Base-by-base conservation (phyloP, 2,113 vertebrate genomes). In the Rana temporaria region DNA sequence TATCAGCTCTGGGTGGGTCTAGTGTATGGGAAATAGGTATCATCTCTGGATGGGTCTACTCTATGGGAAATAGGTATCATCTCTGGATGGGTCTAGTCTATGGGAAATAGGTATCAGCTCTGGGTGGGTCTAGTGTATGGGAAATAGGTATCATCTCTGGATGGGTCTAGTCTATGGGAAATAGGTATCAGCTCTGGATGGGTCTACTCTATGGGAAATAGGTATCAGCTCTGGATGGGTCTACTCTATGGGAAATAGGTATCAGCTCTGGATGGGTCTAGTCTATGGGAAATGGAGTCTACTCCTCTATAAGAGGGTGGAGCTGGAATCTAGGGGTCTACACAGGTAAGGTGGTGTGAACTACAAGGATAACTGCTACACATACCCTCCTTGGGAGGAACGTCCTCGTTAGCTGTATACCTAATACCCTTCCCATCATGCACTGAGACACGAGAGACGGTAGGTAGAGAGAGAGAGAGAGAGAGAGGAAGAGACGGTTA, bases 361-460 rank as follows among this genome's bases (percentile, higher is more conserved):
- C n/a, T 59, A 79, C 15, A 48, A n/a, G 4, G 5, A 42, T 86
- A 30, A 88, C 87, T 72, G 79, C 83, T 84, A 74, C 85, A 91
- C 97, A 89, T 98, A 98, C 97, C 97, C 95, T 94, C 95, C 92
- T 94, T 95, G 85, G 97, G 96, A 87, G 90, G 95, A 88, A 95
- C 89, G 92, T 97, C 97, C 89, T 98, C 98, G 90, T 92, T 96
- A 91, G 95, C 92, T 22, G 96, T 98, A 91, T 97, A 94, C 91
- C 96, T 97, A 93, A 98, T 92, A 93, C 97, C 97, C 94, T 98
- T 98, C 89, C 97, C 97, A 92, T 95, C 95, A 94, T 98, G 96
- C 90, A 99, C 98, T 99, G 94, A 90, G 86, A 90, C 89, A 92
- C 85, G 91, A 90, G 91, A 91, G 90, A 92, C 89, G 90, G 91